Evolutionary conservation across 1,140 invertebrate species (phyloP).

Genomic region (Vollenhovia emeryi): DNA sequence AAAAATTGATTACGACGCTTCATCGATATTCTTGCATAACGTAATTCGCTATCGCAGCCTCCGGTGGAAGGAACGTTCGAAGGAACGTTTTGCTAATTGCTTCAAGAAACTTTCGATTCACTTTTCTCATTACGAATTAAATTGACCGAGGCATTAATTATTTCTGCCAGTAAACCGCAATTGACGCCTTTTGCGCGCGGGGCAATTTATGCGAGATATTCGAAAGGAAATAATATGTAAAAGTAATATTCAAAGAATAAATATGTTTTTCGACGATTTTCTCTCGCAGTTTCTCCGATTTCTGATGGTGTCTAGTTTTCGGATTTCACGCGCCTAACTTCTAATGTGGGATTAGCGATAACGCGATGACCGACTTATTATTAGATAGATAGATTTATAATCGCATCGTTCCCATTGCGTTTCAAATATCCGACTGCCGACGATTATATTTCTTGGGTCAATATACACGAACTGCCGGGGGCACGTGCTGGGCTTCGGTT

Average conservation of each 20-base stretch:
- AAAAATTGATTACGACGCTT: neutral
- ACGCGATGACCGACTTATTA: neutral
- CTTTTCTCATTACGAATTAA: neutral
- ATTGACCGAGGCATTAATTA: neutral
- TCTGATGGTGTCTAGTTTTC: neutral
- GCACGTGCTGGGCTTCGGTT: conserved; percentile 89
- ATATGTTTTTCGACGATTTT: neutral
- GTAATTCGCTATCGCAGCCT: neutral
- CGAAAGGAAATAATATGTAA: neutral
- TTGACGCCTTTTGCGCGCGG: neutral
- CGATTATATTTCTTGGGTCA: conserved; percentile 76
- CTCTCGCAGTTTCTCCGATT: neutral
- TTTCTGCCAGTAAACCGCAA: neutral
- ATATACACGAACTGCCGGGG: conserved; percentile 90
- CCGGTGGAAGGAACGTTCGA: neutral
- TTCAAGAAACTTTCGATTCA: neutral
- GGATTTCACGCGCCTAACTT: neutral
- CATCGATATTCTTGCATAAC: neutral
- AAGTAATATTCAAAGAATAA: neutral
- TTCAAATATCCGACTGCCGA: neutral
- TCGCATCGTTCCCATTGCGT: neutral
- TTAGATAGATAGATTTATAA: no score
- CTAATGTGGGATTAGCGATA: neutral
- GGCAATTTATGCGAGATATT: neutral
- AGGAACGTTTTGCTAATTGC: neutral